These are phyloP conservation scores for Pipistrellus nathusii DNA, from an alignment of 2,797 vertebrate genomes.

Conservation along the genomic window DNA sequence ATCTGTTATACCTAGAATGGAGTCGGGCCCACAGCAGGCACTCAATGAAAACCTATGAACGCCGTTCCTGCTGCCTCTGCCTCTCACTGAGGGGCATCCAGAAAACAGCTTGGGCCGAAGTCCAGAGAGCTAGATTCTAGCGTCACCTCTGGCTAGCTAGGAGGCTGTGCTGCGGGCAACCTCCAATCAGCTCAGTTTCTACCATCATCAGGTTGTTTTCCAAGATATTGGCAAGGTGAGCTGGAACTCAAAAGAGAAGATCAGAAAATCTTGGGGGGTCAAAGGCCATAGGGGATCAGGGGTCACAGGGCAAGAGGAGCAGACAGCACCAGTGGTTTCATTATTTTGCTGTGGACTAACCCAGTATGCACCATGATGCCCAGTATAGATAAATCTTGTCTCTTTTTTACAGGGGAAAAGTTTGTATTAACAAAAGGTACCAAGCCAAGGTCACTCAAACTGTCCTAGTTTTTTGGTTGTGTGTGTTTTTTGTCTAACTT, in stretches of 20 bases:
- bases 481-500: slow-evolving; percentile 23
- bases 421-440: slow-evolving; percentile 62
- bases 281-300: background rate
- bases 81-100: background rate
- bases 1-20: background rate
- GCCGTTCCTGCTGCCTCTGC: background rate
- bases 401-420: slow-evolving; percentile 38
- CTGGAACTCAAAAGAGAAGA: background rate
- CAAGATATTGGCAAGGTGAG: background rate
- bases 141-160: background rate
- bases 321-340: background rate
- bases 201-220: background rate
- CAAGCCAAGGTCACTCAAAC: slow-evolving; percentile 62
- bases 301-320: background rate
- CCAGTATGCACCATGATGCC: background rate
- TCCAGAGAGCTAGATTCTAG: background rate
- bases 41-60: background rate
- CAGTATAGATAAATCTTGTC: background rate
- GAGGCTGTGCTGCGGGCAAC: fast-evolving
- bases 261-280: background rate
- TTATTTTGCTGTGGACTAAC: background rate
- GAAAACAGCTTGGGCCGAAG: background rate
- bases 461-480: slow-evolving; percentile 61
- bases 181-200: background rate
- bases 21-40: fast-evolving